A percentile compares a stretch with the other conserved stretches of the same genome.
Evolutionary conservation across 2,113 vertebrate genomes (phyloP).

Genomic region (Furnarius figulus): DNA sequence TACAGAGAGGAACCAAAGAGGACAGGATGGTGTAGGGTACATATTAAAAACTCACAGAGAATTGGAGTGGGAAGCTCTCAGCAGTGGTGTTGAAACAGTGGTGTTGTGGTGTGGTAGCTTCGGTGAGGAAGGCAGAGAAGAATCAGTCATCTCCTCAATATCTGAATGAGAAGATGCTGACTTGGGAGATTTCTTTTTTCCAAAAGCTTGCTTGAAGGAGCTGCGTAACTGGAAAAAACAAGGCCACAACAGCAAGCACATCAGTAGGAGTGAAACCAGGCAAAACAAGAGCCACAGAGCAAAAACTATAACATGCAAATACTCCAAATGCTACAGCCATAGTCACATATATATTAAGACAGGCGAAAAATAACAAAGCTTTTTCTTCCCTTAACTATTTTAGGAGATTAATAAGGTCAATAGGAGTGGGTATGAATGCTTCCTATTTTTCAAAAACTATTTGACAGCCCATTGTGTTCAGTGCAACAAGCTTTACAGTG

Average conservation of each 20-base stretch:
- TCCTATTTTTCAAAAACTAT: not conserved
- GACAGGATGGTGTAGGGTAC: not conserved
- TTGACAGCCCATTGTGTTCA: slow-evolving; percentile 36
- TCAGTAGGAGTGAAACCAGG: not conserved
- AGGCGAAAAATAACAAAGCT: not conserved
- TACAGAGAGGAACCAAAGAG: not conserved
- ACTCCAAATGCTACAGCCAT: slow-evolving; percentile 21
- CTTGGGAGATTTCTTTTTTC: slow-evolving; percentile 98
- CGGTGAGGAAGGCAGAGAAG: slow-evolving; percentile 91
- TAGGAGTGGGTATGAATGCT: slow-evolving; percentile 31
- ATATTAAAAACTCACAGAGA: slow-evolving; percentile 82
- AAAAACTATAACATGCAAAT: slow-evolving; percentile 64
- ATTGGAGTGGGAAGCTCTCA: slow-evolving; percentile 92
- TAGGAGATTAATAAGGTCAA: slow-evolving; percentile 63
- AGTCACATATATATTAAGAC: not conserved
- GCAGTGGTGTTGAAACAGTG: slow-evolving; percentile 77
- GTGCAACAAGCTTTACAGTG: slow-evolving; percentile 1
- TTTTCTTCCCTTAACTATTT: not conserved
- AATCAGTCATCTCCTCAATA: slow-evolving; percentile 99
- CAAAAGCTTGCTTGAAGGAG: slow-evolving; percentile 99
- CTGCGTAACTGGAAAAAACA: slow-evolving; percentile 86
- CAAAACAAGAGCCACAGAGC: not conserved
- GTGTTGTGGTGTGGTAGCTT: slow-evolving; percentile 89
- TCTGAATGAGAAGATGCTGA: slow-evolving; percentile 97
- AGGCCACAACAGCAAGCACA: not conserved